Conservation (phyloP, 1,140 invertebrate species). For the Heliconius hewitsoni region DNA sequence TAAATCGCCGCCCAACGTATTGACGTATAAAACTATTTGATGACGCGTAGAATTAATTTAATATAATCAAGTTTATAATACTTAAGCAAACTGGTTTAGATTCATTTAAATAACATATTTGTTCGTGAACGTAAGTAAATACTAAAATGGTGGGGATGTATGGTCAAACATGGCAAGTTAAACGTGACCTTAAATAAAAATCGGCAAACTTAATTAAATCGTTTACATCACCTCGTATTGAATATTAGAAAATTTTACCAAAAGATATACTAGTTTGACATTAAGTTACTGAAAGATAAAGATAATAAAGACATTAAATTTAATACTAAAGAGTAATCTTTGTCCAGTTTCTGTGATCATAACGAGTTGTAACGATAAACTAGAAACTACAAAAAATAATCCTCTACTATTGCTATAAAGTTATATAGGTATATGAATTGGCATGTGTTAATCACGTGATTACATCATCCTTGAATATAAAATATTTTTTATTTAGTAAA, state of each 20-base stretch:
- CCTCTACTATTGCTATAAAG: no score
- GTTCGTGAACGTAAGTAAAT: background rate
- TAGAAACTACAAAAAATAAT: no score
- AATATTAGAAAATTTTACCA: no score
- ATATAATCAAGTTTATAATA: background rate
- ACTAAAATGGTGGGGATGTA: background rate
- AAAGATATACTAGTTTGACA: no score
- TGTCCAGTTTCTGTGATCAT: no score
- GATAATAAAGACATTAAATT: no score
- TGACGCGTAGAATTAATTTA: background rate
- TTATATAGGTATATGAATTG: background rate
- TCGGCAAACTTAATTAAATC: background rate
- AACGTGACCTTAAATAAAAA: constrained; percentile 4
- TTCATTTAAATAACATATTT: constrained; percentile 13
- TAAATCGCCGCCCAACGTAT: background rate
- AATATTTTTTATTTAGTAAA: background rate
- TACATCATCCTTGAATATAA: background rate
- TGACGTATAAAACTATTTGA: background rate
- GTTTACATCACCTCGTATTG: no score
- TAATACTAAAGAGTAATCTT: no score
- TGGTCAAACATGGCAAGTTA: background rate
- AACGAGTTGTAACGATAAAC: no score
- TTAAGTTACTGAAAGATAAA: no score
- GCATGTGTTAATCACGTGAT: background rate
- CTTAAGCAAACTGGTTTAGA: background rate